Base-by-base conservation (phyloP, 1,140 invertebrate species). In the Hylyphantes graminicola region DNA sequence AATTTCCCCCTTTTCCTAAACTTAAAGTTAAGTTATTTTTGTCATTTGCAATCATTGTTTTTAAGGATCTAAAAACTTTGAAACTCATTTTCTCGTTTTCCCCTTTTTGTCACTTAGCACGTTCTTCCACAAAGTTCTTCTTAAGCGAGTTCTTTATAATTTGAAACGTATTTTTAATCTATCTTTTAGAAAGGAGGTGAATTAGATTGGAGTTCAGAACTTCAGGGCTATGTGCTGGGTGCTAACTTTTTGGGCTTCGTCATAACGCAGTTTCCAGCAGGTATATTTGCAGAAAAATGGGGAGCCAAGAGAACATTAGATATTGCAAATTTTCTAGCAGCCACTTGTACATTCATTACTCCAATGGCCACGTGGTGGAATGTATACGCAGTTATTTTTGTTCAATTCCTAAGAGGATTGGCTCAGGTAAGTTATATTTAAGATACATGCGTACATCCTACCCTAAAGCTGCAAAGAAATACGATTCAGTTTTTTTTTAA, bases 161-260 rank as follows among this genome's bases (percentile, higher is more conserved):
- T 5, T 35, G 1, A 35, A 35, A n/a, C n/a, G n/a, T n/a, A n/a
- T n/a, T n/a, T 35, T 35, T 35, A 35, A 35, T 67, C 3, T 73
- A 12, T 73, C 4, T 73, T 73, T 2, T 8, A 80, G 78, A 7
- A 21, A 9, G 68, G 57, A 67, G 72, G 51, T 57, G 75, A 79
- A 77, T 86, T 87, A 48, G 79, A 87, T 55, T 87, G 87, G 87
- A 77, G 85, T 63, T 63, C 85, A 12, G 17, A 86, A 4, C 19
- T 73, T 7, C 84, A 87, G 57, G 75, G 67, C 74, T 89, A 95
- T 80, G 94, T 97, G 85, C 90, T 96, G 63, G 93, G 93, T 50
- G 92, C 94, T 15, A 96, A 96, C 88, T 96, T 96, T 88, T 95
- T 94, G 93, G 95, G 95, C 8, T 96, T 96, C 87, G 92, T 96